A percentile compares a stretch with the other conserved stretches of the same genome.
phyloP scores from a whole-genome alignment of 1,140 invertebrate genomes.

The Ceratosolen fusciceps region DNA sequence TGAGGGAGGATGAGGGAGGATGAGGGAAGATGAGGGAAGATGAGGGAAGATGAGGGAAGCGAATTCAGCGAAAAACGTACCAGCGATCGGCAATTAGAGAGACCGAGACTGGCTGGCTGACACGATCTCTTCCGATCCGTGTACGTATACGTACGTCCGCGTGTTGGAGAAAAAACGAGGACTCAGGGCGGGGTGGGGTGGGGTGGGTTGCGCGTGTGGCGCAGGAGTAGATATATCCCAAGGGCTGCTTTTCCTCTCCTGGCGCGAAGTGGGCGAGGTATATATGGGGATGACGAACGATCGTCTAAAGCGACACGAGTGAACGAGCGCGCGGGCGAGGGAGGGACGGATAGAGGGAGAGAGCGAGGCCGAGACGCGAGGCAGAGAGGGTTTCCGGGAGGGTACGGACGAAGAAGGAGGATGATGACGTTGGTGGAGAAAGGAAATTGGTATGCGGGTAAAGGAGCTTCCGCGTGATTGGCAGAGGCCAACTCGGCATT shows the following conservation, averaged over 20 bases:
- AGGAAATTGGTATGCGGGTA: slow-evolving; percentile 60
- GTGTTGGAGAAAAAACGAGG: no score
- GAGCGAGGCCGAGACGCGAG: background rate
- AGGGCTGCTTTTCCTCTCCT: background rate
- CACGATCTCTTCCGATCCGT: background rate
- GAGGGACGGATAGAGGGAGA: background rate
- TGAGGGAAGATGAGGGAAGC: background rate
- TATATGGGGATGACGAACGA: slow-evolving; percentile 28
- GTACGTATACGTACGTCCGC: background rate
- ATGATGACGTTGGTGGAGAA: background rate
- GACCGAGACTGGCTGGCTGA: background rate
- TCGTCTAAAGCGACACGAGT: slow-evolving; percentile 31
- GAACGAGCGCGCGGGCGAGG: background rate
- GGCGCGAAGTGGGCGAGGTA: background rate
- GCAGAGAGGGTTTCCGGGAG: background rate
- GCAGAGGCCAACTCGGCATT: slow-evolving; percentile 55
- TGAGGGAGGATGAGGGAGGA: background rate
- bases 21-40: background rate
- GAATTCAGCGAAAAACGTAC: slow-evolving; percentile 40
- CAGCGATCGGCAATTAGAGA: slow-evolving; percentile 34
- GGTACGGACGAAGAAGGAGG: background rate
- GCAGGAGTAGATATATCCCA: slow-evolving; percentile 3
- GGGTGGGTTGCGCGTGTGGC: no score
- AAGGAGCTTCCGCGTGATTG: slow-evolving; percentile 58
- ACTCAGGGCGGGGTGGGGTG: no score